Evolutionary conservation across 2,113 vertebrate genomes (phyloP), one percentile per base, ranked within the genome.

Genomic region (Coptodon bakossiorum): DNA sequence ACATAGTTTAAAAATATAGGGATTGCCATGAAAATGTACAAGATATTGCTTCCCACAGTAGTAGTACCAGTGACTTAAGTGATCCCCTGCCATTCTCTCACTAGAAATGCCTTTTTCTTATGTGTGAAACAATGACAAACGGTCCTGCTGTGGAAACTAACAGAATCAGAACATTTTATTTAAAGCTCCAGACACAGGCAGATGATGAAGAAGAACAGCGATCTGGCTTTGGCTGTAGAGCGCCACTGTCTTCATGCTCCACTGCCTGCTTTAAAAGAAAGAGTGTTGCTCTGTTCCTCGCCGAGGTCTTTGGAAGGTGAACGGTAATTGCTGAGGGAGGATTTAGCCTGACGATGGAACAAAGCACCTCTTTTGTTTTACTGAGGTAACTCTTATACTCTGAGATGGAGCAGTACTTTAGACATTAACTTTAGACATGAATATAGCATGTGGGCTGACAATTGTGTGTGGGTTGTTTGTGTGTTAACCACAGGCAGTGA

Each of bases 291-390:
- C 89, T 91, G 90, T 91, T 94, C 90, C 90, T 82, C 10, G n/a
- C 81, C 5, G 89, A 95, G 94, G 94, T 95, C 95, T 92, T 93
- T 94, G 91, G 90, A 96, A 95, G 95, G 94, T 96, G 94, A 96
- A 86, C 91, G 82, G 86, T 95, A 96, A 96, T 96, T 95, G 94
- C 94, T 93, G 81, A 94, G 93, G 93, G 92, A 94, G 93, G 94
- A 94, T 94, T 94, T 94, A 93, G 91, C 90, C 91, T 61, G 89
- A 93, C 53, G 78, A 87, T 59, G 87, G 91, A 94, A 96, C 93
- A 94, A 95, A 95, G 94, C 92, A 86, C 79, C 90, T 90, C 90
- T 92, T 95, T 95, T 95, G 92, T 95, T 92, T 93, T 84, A 90
- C 86, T 12, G 80, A 89, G 91, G 91, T 90, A 93, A 91, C 90